A percentile compares a stretch with the other conserved stretches of the same genome.
phyloP scores from a whole-genome alignment of 2,888 invertebrate species.

The Hyposoter dolosus region DNA sequence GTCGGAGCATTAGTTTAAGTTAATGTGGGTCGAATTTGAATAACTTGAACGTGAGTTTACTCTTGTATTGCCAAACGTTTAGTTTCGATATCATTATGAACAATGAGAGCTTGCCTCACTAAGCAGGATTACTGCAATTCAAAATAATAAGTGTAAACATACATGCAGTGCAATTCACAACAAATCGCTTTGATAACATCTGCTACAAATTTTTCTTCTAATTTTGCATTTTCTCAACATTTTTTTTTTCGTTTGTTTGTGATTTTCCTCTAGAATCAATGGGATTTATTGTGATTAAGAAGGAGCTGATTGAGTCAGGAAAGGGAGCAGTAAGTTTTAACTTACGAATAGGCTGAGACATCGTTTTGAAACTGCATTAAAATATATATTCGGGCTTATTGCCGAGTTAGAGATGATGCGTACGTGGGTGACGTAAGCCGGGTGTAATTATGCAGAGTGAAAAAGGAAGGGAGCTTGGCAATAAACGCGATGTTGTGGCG shows the following conservation, averaged over 20 bases:
- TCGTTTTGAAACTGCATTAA: constrained; percentile 15
- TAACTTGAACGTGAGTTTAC: neutral
- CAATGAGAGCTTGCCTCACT: neutral
- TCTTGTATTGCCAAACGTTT: constrained; percentile 6
- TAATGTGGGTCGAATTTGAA: neutral
- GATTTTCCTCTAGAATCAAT: neutral
- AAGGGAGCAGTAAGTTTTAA: neutral
- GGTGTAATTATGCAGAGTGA: constrained; percentile 54
- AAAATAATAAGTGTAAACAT: neutral
- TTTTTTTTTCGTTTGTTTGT: too few species aligned
- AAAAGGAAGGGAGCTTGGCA: constrained; percentile 39
- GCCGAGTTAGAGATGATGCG: constrained; percentile 45
- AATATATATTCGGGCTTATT: neutral
- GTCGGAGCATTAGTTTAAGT: neutral
- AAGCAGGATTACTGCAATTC: constrained; percentile 26
- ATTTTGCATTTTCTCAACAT: too few species aligned
- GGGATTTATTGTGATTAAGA: neutral
- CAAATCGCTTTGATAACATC: neutral
- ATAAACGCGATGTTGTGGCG: constrained; percentile 27
- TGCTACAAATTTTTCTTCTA: neutral
- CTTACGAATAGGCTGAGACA: neutral
- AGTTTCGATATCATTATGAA: constrained; percentile 9
- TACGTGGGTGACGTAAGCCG: constrained; percentile 60
- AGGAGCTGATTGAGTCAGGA: neutral
- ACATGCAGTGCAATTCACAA: neutral